Evolutionary conservation across 2,888 invertebrate species (phyloP), one percentile per base, ranked within the genome.

Genomic region (Caenorhabditis wallacei): DNA sequence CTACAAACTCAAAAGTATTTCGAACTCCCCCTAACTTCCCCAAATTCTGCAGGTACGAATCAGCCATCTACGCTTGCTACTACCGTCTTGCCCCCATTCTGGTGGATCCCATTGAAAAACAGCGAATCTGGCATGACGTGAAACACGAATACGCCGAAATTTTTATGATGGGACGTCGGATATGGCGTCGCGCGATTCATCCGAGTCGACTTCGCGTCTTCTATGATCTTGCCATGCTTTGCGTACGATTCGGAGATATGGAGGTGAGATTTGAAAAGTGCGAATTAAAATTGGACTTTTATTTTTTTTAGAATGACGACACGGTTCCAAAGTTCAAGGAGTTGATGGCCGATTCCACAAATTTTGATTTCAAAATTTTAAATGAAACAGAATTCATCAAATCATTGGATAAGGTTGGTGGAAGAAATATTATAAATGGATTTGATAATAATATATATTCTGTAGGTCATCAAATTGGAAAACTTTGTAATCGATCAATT

Each of bases 31-130:
- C 66, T 22, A n/a, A 46, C 26, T 16, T 30, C 46, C 48, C n/a
- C 10, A 51, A 26, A 43, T 43, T 46, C 22, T 61, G n/a, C 76
- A 88, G 88, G 88, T 88, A 87, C 72, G 88, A 86, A 46, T 80
- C 88, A 1, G 88, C 88, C 30, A 85, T 88, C 72, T 87, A 88
- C 56, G 87, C 88, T 4, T 88, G 88, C 76, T 88, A 88, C 68
- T 88, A 88, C 61, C 86, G 88, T n/a, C 82, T 88, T 1, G 88
- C 88, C 0, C 86, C 88, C 3, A 85, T 87, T 20, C 66, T 88
- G 2, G 48, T 53, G 1, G 88, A 87, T 26, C 51, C 80, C 0
- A 56, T 85, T 0, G 87, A 87, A 43, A 87, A 86, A 46, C 84
- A 80, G 54, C 63, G 80, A 13, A 69, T 85, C 51, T 88, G 88